These are phyloP conservation scores for Stenolophus ochropezus DNA, from an alignment of 2,888 invertebrate species.

Conservation along the genomic window DNA sequence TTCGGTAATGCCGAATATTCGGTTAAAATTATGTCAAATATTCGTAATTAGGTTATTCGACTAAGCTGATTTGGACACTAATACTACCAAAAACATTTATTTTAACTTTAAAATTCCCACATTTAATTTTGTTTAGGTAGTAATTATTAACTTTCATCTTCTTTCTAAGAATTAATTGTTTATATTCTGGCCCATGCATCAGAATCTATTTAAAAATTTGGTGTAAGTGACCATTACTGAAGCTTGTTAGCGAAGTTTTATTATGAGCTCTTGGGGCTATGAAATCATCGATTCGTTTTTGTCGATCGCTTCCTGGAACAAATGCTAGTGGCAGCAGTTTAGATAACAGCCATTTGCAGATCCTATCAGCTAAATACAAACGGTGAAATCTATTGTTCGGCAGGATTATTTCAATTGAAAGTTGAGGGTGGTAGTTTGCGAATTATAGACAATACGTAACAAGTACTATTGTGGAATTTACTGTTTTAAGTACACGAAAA, in stretches of 20 bases:
- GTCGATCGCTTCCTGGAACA: constrained; percentile 15
- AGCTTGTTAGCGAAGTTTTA: constrained; percentile 1
- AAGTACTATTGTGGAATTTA: not conserved
- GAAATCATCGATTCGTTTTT: constrained; percentile 15
- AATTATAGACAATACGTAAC: not conserved
- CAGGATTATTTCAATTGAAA: not conserved
- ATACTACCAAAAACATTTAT: no score
- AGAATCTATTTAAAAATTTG: not conserved
- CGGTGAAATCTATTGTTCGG: not conserved
- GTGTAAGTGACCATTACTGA: not conserved
- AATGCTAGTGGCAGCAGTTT: constrained; percentile 26
- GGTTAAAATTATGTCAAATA: no score
- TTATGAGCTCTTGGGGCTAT: not conserved
- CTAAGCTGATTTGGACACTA: no score
- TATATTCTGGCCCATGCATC: not conserved
- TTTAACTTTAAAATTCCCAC: no score
- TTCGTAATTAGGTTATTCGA: no score
- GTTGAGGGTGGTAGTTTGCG: constrained; percentile 10
- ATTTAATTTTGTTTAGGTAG: no score
- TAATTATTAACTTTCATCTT: no score
- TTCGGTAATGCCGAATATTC: no score
- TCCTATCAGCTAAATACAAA: not conserved
- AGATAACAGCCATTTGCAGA: constrained; percentile 33
- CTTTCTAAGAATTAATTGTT: no score
- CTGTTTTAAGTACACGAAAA: no score